Evolutionary conservation across 2,113 vertebrate species (phyloP).

Genomic region (Jaculus jaculus): DNA sequence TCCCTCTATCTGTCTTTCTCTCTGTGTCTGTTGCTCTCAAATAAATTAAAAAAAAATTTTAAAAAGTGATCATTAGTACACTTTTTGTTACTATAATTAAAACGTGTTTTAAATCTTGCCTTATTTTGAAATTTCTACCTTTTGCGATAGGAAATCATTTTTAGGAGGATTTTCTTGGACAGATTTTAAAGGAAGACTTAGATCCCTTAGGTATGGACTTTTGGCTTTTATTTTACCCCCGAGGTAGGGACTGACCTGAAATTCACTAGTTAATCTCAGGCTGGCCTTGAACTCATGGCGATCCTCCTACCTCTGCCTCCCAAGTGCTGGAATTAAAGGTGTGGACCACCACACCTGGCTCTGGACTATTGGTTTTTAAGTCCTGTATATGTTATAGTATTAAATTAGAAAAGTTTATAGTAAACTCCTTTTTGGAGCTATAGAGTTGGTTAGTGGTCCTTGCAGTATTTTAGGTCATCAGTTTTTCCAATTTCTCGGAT

Average conservation of each 20-base stretch:
- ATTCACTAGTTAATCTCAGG: no score
- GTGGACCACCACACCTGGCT: neutral
- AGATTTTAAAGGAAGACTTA: conserved; percentile 29
- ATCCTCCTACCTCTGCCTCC: no score
- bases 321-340: no score
- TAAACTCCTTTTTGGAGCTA: neutral
- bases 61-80: no score
- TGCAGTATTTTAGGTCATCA: conserved; percentile 20
- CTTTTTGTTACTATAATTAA: conserved; percentile 34
- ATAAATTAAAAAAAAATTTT: no score
- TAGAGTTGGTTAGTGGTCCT: neutral
- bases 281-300: no score
- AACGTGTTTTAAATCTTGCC: conserved; percentile 10
- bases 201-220: neutral
- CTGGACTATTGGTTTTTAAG: conserved; percentile 30
- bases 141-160: conserved; percentile 47
- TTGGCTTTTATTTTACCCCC: no score
- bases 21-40: no score
- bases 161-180: neutral
- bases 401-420: neutral
- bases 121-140: conserved; percentile 22
- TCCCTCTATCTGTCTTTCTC: no score
- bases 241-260: no score
- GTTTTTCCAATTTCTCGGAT: conserved; percentile 6
- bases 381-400: neutral